Conservation (phyloP, 1,140 invertebrate genomes). For the Drosophila nigrodunni region DNA sequence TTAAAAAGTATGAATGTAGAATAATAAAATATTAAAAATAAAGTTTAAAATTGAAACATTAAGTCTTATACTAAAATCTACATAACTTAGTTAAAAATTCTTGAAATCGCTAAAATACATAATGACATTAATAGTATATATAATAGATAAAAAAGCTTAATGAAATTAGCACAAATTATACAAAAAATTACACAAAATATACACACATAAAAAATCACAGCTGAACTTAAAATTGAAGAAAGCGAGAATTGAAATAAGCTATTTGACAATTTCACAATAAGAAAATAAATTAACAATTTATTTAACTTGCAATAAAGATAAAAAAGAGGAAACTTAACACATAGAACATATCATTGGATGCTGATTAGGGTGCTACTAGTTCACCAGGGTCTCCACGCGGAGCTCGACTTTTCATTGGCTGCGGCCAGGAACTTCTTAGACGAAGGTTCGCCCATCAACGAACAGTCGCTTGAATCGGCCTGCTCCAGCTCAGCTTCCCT, state of each 20-base stretch:
- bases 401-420: constrained; percentile 65
- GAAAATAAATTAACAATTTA: constrained; percentile 70
- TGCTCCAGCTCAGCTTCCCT: constrained; percentile 38
- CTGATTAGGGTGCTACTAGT: not conserved
- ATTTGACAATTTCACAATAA: constrained; percentile 51
- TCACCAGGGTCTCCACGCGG: constrained; percentile 65
- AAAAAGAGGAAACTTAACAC: constrained; percentile 61
- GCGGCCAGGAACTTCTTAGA: constrained; percentile 67
- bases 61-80: constrained; percentile 61
- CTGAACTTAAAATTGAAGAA: constrained; percentile 79
- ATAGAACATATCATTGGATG: constrained; percentile 17
- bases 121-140: constrained; percentile 41
- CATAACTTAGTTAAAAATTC: constrained; percentile 68
- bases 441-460: constrained; percentile 66
- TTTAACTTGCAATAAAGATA: constrained; percentile 14
- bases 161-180: constrained; percentile 37
- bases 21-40: constrained; percentile 38
- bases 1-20: constrained; percentile 12
- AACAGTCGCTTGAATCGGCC: constrained; percentile 77
- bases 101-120: constrained; percentile 52
- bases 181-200: constrained; percentile 73
- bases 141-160: constrained; percentile 48
- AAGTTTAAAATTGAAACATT: constrained; percentile 50
- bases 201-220: constrained; percentile 76
- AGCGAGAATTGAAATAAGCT: constrained; percentile 51